Percentiles rank a stretch among this genome's conserved stretches.
These are phyloP conservation scores for Sesamia nonagrioides DNA, from an alignment of 1,140 invertebrate genomes.

Conservation along the genomic window DNA sequence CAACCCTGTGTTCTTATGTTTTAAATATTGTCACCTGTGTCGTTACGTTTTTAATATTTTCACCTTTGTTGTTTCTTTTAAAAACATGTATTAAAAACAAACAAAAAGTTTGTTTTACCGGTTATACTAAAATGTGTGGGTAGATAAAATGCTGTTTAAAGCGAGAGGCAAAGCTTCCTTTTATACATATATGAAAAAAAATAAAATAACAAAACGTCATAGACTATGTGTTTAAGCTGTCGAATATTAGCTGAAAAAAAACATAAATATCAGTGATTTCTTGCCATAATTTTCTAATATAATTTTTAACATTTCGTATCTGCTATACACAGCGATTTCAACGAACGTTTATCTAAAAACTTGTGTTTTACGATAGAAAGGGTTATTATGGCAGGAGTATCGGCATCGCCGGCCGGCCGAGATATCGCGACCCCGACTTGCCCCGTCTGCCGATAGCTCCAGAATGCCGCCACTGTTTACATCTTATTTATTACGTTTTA, in stretches of 20 bases:
- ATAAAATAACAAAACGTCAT: too few species aligned
- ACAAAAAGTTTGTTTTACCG: neutral
- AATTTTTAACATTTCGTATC: neutral
- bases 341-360: conserved; percentile 23
- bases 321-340: neutral
- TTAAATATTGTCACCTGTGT: neutral
- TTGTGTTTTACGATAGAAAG: conserved; percentile 41
- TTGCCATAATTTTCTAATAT: too few species aligned
- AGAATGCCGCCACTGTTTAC: conserved; percentile 52
- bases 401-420: conserved; percentile 24
- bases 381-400: conserved; percentile 35
- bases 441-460: conserved; percentile 53
- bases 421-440: conserved; percentile 64
- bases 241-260: too few species aligned
- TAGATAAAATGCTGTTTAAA: too few species aligned
- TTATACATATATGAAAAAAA: too few species aligned
- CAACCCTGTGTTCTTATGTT: neutral
- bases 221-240: too few species aligned
- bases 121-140: too few species aligned
- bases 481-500: conserved; percentile 37
- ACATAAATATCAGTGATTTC: too few species aligned
- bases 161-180: too few species aligned
- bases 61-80: neutral
- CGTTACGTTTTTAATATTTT: neutral
- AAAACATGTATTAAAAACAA: too few species aligned